Percentiles rank a stretch among this genome's conserved stretches.
These are phyloP conservation scores for Pagetopsis macropterus DNA, from an alignment of 2,797 vertebrate genomes.

Conservation along the genomic window DNA sequence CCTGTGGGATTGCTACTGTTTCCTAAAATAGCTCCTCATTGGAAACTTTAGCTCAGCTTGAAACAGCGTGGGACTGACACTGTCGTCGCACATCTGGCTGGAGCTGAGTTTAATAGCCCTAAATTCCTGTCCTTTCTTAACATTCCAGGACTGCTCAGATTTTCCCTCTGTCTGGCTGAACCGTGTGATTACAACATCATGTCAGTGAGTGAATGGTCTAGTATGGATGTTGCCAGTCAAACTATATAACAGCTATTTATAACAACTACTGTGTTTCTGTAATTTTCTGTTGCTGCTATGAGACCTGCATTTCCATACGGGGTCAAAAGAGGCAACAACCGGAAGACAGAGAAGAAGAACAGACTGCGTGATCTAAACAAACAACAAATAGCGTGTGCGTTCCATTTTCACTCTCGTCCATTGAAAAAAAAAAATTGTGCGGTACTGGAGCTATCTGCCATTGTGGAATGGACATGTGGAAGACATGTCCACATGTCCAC, in stretches of 20 bases:
- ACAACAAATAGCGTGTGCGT: no score
- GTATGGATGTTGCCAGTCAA: background rate
- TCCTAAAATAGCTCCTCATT: slow-evolving; percentile 50
- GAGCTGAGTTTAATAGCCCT: slow-evolving; percentile 5
- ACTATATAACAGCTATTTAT: background rate
- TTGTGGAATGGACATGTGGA: no score
- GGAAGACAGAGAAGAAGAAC: no score
- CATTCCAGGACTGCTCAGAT: background rate
- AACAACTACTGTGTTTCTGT: no score
- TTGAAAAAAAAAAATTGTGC: no score
- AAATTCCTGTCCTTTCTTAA: background rate
- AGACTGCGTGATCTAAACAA: no score
- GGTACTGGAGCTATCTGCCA: no score
- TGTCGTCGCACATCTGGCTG: slow-evolving; percentile 52
- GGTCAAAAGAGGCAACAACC: no score
- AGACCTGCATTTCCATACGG: no score
- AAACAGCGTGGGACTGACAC: slow-evolving; percentile 14
- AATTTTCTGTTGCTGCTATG: no score
- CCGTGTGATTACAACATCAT: background rate
- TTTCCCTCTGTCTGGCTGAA: background rate
- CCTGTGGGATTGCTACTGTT: slow-evolving; percentile 37
- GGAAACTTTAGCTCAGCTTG: slow-evolving; percentile 50
- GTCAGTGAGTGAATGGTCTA: background rate
- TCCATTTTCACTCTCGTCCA: no score
- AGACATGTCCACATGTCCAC: no score